A percentile compares a stretch with the other conserved stretches of the same genome.
phyloP scores from a whole-genome alignment of 2,888 invertebrate genomes.

The Tridacna crocea region DNA sequence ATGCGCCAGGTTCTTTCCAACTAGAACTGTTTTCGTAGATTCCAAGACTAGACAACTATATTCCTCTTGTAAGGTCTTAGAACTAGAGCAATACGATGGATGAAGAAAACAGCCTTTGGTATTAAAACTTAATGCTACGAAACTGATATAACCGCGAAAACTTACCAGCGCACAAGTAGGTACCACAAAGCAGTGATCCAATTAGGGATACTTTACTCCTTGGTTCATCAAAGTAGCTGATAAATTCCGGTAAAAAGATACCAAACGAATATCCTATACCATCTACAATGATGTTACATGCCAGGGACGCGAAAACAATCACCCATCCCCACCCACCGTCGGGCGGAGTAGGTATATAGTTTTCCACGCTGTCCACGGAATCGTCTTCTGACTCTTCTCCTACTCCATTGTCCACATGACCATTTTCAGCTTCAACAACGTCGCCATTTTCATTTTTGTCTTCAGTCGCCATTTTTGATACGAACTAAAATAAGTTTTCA shows the following conservation, averaged over 20 bases:
- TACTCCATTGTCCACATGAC: conserved; percentile 36
- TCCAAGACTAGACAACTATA: too few relatives aligned
- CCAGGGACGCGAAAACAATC: conserved; percentile 94
- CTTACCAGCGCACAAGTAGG: conserved; percentile 94
- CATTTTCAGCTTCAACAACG: conserved; percentile 35
- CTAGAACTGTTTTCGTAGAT: too few relatives aligned
- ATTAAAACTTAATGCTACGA: too few relatives aligned
- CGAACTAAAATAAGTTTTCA: too few relatives aligned
- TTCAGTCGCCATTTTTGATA: conserved; percentile 21
- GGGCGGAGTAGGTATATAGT: conserved; percentile 82
- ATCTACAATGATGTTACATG: conserved; percentile 96
- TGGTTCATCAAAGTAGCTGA: conserved; percentile 89
- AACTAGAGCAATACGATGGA: too few relatives aligned
- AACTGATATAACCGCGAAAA: background rate
- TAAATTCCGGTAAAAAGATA: conserved; percentile 89
- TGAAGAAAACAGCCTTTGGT: too few relatives aligned
- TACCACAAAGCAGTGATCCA: conserved; percentile 94
- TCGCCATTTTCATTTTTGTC: conserved; percentile 21
- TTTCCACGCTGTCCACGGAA: conserved; percentile 67
- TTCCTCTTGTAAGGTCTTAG: too few relatives aligned
- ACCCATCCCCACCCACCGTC: conserved; percentile 97
- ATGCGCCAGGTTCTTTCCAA: too few relatives aligned
- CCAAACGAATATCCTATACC: conserved; percentile 97
- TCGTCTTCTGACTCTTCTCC: conserved; percentile 56
- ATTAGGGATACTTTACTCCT: conserved; percentile 93